Base-by-base conservation (phyloP, 2,797 vertebrate genomes). In the Streptopelia turtur region DNA sequence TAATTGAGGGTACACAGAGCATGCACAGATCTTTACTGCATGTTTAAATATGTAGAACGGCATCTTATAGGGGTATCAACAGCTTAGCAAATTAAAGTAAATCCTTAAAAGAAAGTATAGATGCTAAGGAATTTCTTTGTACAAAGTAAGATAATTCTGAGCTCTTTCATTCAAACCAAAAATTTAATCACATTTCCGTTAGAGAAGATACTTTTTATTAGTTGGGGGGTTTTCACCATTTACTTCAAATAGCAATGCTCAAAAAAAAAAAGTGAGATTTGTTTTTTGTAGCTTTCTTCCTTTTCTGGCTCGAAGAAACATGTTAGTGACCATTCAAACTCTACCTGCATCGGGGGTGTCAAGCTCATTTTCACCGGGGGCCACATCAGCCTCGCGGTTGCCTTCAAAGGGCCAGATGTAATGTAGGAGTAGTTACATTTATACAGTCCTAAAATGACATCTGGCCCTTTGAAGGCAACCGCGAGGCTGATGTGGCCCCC, bases 1-100 rank as follows among this genome's bases (percentile, higher is more conserved):
- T 52, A 69, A 91, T 81, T 68, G 91, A 95, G 90, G 77, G 89
- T 47, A 87, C 57, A 35, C 17, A 85, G 89, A 95, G 57, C 68
- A 69, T 90, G 89, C 24, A 94, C 16, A 45, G 22, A 74, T 68
- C 16, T 74, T 87, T 37, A 35, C 14, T 93, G 76, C 39, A 5
- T 52, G 28, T 87, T 76, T 53, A 87, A 75, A 72, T 39, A 87
- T 1, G 1, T 66, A 59, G 75, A 78, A 16, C 17, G 47, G 25
- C 53, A 74, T 87, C 83, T 94, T 63, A 69, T 23, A 83, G 55
- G 56, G 11, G 17, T 35, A 65, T 41, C 21, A 47, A 59, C 21
- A 82, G 5, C 23, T 82, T 20, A 43, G 35, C 11, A 88, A 83
- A 84, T 39, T n/a, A 60, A 83, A 79, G 30, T 17, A 59, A 75